A percentile compares a stretch with the other conserved stretches of the same genome.
phyloP scores from a whole-genome alignment of 2,888 invertebrate species.

The Phorcus lineatus region DNA sequence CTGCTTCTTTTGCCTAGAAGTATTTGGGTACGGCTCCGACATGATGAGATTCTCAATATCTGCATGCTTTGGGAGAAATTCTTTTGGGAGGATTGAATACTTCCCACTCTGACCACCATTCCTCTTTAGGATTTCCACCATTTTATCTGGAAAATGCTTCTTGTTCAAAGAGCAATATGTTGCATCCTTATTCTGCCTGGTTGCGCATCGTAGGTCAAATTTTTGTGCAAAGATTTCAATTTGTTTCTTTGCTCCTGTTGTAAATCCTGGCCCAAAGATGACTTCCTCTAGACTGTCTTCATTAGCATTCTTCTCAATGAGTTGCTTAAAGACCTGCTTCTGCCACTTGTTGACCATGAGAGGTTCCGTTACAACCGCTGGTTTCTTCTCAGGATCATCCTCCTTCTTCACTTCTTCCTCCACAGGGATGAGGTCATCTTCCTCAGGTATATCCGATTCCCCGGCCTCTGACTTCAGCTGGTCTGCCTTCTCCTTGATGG shows the following conservation, averaged over 20 bases:
- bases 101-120: constrained; percentile 44
- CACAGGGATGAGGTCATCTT: neutral
- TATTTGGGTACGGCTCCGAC: neutral
- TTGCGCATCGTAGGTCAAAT: constrained; percentile 34
- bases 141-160: constrained; percentile 40
- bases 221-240: constrained; percentile 33
- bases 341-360: constrained; percentile 39
- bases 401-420: neutral
- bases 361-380: neutral
- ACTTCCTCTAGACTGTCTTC: constrained; percentile 46
- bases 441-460: neutral
- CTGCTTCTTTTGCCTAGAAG: too few species aligned
- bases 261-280: constrained; percentile 51
- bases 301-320: constrained; percentile 40
- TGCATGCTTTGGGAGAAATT: constrained; percentile 44
- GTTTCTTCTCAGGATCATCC: constrained; percentile 23
- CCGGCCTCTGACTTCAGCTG: constrained; percentile 25
- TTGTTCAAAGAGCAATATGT: constrained; percentile 45
- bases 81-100: constrained; percentile 39
- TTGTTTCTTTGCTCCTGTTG: constrained; percentile 1
- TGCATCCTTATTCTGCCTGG: constrained; percentile 39
- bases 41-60: constrained; percentile 36
- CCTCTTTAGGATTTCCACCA: constrained; percentile 36
- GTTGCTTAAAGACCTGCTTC: constrained; percentile 37
- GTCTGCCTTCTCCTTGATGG: constrained; percentile 40